These are phyloP conservation scores for Poeciliopsis retropinna DNA, from an alignment of 2,113 vertebrate genomes.

Conservation along the genomic window DNA sequence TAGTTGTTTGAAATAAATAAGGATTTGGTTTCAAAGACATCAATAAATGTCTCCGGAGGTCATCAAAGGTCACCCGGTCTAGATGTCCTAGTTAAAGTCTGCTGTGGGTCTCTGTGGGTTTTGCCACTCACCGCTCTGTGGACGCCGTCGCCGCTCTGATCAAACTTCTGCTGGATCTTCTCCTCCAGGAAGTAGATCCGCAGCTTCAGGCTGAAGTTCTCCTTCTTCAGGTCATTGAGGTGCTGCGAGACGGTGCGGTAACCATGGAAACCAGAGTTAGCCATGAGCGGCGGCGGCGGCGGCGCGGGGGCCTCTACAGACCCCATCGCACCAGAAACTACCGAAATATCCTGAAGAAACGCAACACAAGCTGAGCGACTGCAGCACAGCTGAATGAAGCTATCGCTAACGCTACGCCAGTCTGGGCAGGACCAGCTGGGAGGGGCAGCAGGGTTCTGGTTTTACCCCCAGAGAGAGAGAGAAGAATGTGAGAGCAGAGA, in stretches of 20 bases:
- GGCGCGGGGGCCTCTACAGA: constrained; percentile 67
- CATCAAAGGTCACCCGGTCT: no score
- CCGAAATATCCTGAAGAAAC: constrained; percentile 1
- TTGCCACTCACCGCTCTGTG: constrained; percentile 86
- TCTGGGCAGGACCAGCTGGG: constrained; percentile 14
- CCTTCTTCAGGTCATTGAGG: constrained; percentile 98
- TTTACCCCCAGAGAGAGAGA: constrained; percentile 81
- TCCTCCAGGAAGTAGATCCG: constrained; percentile 99
- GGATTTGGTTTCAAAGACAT: no score
- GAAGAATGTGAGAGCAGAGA: constrained; percentile 79
- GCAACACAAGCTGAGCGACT: not conserved
- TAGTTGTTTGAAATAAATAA: no score
- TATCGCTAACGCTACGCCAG: constrained; percentile 8
- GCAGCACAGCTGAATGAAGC: constrained; percentile 14
- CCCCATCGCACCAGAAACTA: constrained; percentile 57
- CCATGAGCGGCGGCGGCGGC: constrained; percentile 78
- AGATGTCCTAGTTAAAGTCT: no score
- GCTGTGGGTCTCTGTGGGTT: not conserved
- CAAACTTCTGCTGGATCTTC: constrained; percentile 91
- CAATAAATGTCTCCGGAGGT: no score
- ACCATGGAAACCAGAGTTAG: constrained; percentile 81
- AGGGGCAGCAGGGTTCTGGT: constrained; percentile 72
- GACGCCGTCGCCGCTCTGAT: constrained; percentile 86
- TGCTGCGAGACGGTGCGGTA: constrained; percentile 97
- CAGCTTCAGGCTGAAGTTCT: constrained; percentile 99